Evolutionary conservation across 2,888 invertebrate genomes (phyloP).

Genomic region (Byasa hedistus): DNA sequence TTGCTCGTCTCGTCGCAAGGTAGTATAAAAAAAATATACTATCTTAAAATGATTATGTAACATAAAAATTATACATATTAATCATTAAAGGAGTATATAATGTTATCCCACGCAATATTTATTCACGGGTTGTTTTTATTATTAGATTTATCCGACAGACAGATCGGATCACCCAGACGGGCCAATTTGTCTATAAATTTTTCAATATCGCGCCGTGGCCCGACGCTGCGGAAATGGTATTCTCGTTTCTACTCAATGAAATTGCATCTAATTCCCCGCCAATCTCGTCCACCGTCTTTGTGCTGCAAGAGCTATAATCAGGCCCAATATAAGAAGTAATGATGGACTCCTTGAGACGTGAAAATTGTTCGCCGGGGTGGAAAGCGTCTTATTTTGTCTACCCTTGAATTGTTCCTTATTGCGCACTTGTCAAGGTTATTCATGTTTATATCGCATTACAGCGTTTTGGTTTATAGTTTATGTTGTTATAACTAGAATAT

Average conservation of each 20-base stretch:
- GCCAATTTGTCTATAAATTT: conserved; percentile 51
- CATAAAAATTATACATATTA: too few species aligned
- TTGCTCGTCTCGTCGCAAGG: too few species aligned
- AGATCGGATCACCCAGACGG: conserved; percentile 26
- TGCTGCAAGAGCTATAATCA: conserved; percentile 34
- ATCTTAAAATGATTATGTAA: too few species aligned
- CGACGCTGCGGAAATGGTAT: conserved; percentile 46
- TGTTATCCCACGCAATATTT: conserved; percentile 3
- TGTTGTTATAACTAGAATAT: too few species aligned
- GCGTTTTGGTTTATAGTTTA: too few species aligned
- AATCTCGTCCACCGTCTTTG: conserved; percentile 48
- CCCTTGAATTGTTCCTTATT: neutral
- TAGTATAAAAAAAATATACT: too few species aligned
- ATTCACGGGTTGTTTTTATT: conserved; percentile 2
- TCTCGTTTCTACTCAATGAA: conserved; percentile 62
- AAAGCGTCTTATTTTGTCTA: conserved; percentile 1
- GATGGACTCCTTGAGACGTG: conserved; percentile 22
- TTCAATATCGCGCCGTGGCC: conserved; percentile 53
- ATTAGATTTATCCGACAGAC: conserved; percentile 23
- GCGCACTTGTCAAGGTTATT: neutral
- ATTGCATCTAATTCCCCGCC: conserved; percentile 64
- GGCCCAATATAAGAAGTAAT: conserved; percentile 16
- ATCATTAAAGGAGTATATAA: neutral
- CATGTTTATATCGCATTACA: neutral
- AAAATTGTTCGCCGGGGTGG: conserved; percentile 16